Evolutionary conservation across 2,888 invertebrate species (phyloP).

Genomic region (Limnephilus lunatus): DNA sequence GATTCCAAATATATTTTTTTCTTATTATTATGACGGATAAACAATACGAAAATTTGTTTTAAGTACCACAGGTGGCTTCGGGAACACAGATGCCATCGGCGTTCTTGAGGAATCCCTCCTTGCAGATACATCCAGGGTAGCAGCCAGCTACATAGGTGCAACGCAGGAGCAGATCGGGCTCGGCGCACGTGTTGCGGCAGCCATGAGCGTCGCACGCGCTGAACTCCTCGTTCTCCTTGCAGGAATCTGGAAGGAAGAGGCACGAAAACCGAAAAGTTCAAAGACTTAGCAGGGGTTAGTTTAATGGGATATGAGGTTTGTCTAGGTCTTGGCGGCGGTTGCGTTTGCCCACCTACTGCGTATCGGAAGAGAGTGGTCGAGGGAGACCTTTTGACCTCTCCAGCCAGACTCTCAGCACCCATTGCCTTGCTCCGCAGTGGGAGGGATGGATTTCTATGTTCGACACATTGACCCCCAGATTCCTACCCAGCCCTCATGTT

Average conservation of each 20-base stretch:
- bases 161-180: slow-evolving; percentile 53
- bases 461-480: too few species aligned
- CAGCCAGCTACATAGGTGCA: slow-evolving; percentile 58
- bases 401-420: too few species aligned
- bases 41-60: not conserved
- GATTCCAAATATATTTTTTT: too few species aligned
- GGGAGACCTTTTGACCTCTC: too few species aligned
- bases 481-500: too few species aligned
- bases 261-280: not conserved
- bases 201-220: slow-evolving; percentile 53
- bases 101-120: slow-evolving; percentile 55
- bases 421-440: too few species aligned
- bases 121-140: slow-evolving; percentile 63
- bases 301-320: too few species aligned
- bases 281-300: not conserved
- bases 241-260: not conserved
- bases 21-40: too few species aligned
- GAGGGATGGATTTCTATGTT: too few species aligned
- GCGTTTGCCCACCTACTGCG: too few species aligned
- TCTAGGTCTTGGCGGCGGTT: too few species aligned
- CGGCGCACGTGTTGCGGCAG: slow-evolving; percentile 61
- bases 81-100: slow-evolving; percentile 57
- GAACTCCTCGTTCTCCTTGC: slow-evolving; percentile 56
- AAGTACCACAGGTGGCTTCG: slow-evolving; percentile 52
- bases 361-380: too few species aligned